Evolutionary conservation across 2,113 vertebrate species (phyloP).

Genomic region (Nematolebias whitei): DNA sequence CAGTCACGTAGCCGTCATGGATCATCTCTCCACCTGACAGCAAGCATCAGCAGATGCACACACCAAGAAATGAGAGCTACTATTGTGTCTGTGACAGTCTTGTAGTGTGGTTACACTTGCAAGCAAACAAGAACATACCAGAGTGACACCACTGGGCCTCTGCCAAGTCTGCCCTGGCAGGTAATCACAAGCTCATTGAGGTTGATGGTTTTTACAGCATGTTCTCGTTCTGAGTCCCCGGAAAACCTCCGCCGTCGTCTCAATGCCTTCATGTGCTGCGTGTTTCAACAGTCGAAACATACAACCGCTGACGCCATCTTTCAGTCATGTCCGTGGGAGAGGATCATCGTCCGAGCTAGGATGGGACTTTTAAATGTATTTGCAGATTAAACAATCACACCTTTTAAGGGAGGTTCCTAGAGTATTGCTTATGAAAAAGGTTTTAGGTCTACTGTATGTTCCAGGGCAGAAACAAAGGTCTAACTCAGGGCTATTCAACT

Average conservation of each 20-base stretch:
- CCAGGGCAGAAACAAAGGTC: too few relatives aligned
- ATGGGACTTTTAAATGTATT: constrained; percentile 36
- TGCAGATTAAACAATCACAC: constrained; percentile 8
- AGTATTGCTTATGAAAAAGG: background rate
- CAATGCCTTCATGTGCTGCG: background rate
- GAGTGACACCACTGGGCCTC: constrained; percentile 58
- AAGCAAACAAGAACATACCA: constrained; percentile 71
- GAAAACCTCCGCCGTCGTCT: constrained; percentile 19
- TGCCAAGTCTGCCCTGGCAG: constrained; percentile 50
- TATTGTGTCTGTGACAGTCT: constrained; percentile 66
- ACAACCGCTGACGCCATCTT: background rate
- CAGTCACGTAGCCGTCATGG: constrained; percentile 41
- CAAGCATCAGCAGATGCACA: constrained; percentile 49
- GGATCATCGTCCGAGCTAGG: background rate
- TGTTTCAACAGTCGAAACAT: background rate
- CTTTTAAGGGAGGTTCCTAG: background rate
- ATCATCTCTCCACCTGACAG: constrained; percentile 46
- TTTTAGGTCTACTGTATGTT: background rate
- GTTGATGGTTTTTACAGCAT: constrained; percentile 27
- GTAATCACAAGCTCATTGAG: constrained; percentile 30
- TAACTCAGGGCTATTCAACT: too few relatives aligned
- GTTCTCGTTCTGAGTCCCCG: constrained; percentile 6
- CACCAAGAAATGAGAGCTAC: constrained; percentile 51
- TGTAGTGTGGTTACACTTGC: constrained; percentile 50
- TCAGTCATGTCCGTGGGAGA: background rate